Evolutionary conservation across 1,140 invertebrate species (phyloP), one percentile per base, ranked within the genome.

Genomic region (Stenopsyche tienmushanensis): DNA sequence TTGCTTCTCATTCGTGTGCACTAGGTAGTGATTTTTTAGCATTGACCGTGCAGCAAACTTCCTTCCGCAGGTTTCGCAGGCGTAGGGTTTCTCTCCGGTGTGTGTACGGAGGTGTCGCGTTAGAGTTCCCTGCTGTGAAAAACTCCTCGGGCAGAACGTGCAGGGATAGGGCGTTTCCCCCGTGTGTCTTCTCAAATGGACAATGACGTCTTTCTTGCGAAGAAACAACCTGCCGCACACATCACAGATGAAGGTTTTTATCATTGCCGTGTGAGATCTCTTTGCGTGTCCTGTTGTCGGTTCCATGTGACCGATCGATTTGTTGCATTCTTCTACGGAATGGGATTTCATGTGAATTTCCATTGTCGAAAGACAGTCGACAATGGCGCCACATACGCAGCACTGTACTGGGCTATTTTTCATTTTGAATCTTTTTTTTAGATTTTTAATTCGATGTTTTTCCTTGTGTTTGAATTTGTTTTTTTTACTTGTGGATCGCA

Each of bases 61-160:
- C 73, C 88, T 88, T 3, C 81, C 76, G 74, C 87, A 89, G 1
- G 82, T 82, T 1, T 79, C 78, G 63, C 87, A 89, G 1, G 83
- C 76, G 69, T 85, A 88, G 0, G 87, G 87, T 20, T 85, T 77
- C 70, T 88, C 88, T 5, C 91, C 91, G 3, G 87, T 90, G 73
- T 93, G 90, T 17, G 86, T 88, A 24, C 88, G 79, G 45, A 84
- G 81, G 72, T 92, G 90, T 18, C 60, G 41, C 1, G 29, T 57
- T 10, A 71, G 47, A 1, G 66, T 60, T 0, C 58, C 25, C 13
- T 63, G 63, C 26, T 71, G 65, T 7, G 66, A 8, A 34, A 71
- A 71, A 5, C 26, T 49, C 13, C 24, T 59, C 5, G 21, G 15
- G 39, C 70, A 71, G 25, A 26, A 21, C 3, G 47, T 39, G 34